phyloP scores from a whole-genome alignment of 2,797 vertebrate genomes.

The Hippopotamyrus pictus region DNA sequence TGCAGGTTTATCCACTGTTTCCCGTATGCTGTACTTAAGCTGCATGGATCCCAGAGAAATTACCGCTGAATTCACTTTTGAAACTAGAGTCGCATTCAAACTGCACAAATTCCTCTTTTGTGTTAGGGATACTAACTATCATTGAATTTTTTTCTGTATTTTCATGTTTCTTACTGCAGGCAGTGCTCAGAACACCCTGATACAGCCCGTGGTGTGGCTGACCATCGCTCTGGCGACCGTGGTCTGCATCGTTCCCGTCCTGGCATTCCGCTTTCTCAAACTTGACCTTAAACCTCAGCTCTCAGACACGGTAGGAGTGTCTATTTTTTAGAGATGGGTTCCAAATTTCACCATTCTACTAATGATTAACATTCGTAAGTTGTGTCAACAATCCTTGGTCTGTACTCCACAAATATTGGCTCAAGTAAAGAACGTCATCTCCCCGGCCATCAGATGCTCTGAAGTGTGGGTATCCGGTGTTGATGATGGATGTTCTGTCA shows the following conservation, averaged over 20 bases:
- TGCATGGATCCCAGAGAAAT: neutral
- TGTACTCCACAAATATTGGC: slow-evolving; percentile 48
- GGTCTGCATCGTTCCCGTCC: slow-evolving; percentile 84
- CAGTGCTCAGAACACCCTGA: slow-evolving; percentile 79
- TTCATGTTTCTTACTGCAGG: slow-evolving; percentile 51
- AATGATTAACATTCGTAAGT: slow-evolving; percentile 16
- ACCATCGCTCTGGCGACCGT: slow-evolving; percentile 82
- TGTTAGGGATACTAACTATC: neutral
- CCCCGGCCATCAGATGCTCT: neutral
- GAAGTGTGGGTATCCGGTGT: neutral
- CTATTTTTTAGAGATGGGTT: neutral
- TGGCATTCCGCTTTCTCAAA: slow-evolving; percentile 89
- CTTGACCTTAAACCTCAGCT: slow-evolving; percentile 84
- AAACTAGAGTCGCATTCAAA: neutral
- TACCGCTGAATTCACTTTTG: neutral
- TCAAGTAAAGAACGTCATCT: neutral
- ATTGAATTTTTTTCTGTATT: neutral
- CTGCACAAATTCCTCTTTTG: neutral
- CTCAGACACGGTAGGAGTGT: slow-evolving; percentile 76
- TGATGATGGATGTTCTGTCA: neutral
- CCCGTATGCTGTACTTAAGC: neutral
- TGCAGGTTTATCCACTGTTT: neutral
- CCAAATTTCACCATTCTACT: neutral
- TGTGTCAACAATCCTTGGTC: neutral
- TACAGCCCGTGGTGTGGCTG: slow-evolving; percentile 85